Evolutionary conservation across 2,797 vertebrate genomes (phyloP).

Genomic region (Lepilemur septentrionalis): DNA sequence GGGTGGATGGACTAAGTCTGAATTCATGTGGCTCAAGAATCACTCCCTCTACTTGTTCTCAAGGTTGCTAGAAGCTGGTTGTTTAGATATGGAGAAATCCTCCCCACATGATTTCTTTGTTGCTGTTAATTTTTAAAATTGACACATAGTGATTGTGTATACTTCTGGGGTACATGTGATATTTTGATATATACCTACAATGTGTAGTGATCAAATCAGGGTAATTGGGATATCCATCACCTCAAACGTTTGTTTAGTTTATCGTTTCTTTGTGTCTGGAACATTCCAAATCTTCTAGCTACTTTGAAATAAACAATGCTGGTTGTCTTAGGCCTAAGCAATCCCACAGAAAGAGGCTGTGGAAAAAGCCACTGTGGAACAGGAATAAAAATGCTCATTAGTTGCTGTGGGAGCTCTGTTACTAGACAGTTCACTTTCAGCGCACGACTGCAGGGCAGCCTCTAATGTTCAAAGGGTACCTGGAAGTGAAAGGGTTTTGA

Average conservation of each 20-base stretch:
- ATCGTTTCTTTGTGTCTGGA: not conserved
- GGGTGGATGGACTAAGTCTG: not conserved
- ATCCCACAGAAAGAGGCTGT: not conserved
- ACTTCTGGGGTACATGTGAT: not conserved
- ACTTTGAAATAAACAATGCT: not conserved
- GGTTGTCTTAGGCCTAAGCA: not conserved
- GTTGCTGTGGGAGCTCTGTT: not conserved
- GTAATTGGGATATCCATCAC: not conserved
- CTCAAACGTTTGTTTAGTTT: not conserved
- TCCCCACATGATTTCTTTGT: not conserved
- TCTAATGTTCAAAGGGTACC: not conserved
- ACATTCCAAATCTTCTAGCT: not conserved
- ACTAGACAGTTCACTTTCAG: not conserved
- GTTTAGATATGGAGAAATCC: not conserved
- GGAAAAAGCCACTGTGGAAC: not conserved
- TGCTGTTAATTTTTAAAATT: not conserved
- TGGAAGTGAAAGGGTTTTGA: not conserved
- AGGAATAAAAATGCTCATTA: not conserved
- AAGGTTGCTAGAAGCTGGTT: not conserved
- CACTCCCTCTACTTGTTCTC: not conserved
- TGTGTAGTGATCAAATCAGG: not conserved
- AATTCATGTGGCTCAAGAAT: conserved; percentile 8
- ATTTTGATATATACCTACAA: not conserved
- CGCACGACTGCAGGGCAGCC: not conserved
- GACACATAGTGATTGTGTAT: not conserved